A percentile compares a stretch with the other conserved stretches of the same genome.
Conservation (phyloP, 2,888 invertebrate species). For the Oscheius sp. region DNA sequence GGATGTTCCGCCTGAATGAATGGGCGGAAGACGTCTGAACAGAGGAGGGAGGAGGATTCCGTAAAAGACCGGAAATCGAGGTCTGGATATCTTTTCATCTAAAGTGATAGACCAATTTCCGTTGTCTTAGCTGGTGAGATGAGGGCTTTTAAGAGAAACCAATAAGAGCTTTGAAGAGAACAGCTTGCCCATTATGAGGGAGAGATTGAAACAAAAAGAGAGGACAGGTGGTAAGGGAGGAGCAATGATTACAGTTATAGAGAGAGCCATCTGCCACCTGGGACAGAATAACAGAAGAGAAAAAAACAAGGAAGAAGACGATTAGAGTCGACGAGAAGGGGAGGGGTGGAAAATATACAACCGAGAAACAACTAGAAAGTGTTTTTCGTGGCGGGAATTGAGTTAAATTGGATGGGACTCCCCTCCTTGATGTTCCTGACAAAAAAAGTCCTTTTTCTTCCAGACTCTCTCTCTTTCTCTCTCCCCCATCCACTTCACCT, state of each 20-base stretch:
- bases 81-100: background rate
- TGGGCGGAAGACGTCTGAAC: conserved; percentile 7
- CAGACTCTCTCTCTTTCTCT: background rate
- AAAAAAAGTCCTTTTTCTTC: background rate
- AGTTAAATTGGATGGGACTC: too few species aligned
- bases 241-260: conserved; percentile 23
- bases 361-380: too few species aligned
- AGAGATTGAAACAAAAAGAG: background rate
- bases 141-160: too few species aligned
- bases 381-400: too few species aligned
- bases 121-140: too few species aligned
- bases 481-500: background rate
- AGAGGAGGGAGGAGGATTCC: background rate
- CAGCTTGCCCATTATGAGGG: background rate
- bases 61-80: background rate
- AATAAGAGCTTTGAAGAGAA: conserved; percentile 1
- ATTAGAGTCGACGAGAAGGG: too few species aligned
- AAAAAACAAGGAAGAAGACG: background rate
- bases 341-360: too few species aligned
- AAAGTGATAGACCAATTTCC: background rate
- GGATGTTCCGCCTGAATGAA: conserved; percentile 17
- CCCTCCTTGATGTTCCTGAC: background rate
- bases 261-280: conserved; percentile 16
- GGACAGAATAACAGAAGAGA: background rate
- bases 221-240: conserved; percentile 15